Percentiles rank a stretch among this genome's conserved stretches.
Conservation (phyloP, 1,140 invertebrate genomes). For the Leptinotarsa texana region DNA sequence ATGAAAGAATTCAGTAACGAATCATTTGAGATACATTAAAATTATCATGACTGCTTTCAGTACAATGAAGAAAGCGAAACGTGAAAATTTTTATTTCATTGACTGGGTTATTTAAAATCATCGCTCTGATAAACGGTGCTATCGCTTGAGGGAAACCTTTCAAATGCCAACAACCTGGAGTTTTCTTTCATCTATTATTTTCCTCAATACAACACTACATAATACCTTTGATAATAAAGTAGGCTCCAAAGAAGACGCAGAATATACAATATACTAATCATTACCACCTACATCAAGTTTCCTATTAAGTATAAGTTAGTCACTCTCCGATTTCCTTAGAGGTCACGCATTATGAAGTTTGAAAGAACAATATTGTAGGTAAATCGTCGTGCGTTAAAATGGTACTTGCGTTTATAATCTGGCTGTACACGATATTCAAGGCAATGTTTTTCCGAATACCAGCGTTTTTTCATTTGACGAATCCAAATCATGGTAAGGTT, state of each 20-base stretch:
- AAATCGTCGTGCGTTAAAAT: conserved; percentile 3
- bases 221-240: not conserved
- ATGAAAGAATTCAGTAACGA: too few relatives aligned
- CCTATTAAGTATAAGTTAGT: conserved; percentile 16
- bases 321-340: conserved; percentile 1
- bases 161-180: too few relatives aligned
- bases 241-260: not conserved
- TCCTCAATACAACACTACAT: not conserved
- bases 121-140: not conserved
- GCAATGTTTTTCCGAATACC: conserved; percentile 25
- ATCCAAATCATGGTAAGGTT: conserved; percentile 22
- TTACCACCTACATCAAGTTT: conserved; percentile 19
- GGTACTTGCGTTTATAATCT: conserved; percentile 17
- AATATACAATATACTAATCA: not conserved
- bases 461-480: conserved; percentile 19
- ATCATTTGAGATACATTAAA: too few relatives aligned
- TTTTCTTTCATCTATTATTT: not conserved
- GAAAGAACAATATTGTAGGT: conserved; percentile 1
- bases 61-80: too few relatives aligned
- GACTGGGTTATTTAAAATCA: too few relatives aligned
- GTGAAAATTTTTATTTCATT: too few relatives aligned
- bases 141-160: not conserved
- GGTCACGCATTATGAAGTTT: conserved; percentile 19
- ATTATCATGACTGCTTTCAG: too few relatives aligned
- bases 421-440: not conserved